phyloP scores from a whole-genome alignment of 2,113 vertebrate species.

The Sminthopsis crassicaudata region DNA sequence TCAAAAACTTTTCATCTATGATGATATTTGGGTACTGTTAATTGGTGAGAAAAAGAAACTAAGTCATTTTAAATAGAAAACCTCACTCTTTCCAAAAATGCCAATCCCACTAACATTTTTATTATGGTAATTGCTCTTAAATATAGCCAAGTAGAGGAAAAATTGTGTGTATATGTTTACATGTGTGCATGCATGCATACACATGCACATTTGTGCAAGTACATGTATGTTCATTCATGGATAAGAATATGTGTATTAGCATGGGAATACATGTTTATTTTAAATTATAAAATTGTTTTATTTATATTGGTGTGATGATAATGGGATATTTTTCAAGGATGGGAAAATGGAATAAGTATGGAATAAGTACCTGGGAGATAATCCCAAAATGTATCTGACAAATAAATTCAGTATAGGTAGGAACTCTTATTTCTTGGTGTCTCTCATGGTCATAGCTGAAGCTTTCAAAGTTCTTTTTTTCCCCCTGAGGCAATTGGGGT shows the following conservation, averaged over 20 bases:
- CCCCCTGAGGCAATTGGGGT: too few relatives aligned
- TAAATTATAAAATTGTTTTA: not conserved
- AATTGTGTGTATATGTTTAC: not conserved
- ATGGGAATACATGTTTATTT: not conserved
- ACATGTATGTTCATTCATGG: fast-evolving
- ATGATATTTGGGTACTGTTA: not conserved
- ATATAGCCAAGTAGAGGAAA: not conserved
- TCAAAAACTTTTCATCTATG: too few relatives aligned
- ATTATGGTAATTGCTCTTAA: not conserved
- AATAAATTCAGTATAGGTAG: constrained; percentile 71
- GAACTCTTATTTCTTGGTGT: constrained; percentile 75
- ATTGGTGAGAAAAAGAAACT: constrained; percentile 26
- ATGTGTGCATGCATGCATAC: too few relatives aligned
- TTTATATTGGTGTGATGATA: constrained; percentile 37
- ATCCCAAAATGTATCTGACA: constrained; percentile 72
- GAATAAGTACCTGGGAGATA: constrained; percentile 66
- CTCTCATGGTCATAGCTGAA: constrained; percentile 71
- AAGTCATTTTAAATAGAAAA: not conserved
- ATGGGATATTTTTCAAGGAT: not conserved
- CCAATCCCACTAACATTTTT: not conserved
- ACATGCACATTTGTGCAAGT: too few relatives aligned
- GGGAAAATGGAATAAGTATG: constrained; percentile 2
- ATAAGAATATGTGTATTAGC: not conserved
- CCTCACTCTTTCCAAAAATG: not conserved
- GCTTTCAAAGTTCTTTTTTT: constrained; percentile 76